A percentile compares a stretch with the other conserved stretches of the same genome.
phyloP scores from a whole-genome alignment of 1,140 invertebrate genomes.

The Drosophila sproati region DNA sequence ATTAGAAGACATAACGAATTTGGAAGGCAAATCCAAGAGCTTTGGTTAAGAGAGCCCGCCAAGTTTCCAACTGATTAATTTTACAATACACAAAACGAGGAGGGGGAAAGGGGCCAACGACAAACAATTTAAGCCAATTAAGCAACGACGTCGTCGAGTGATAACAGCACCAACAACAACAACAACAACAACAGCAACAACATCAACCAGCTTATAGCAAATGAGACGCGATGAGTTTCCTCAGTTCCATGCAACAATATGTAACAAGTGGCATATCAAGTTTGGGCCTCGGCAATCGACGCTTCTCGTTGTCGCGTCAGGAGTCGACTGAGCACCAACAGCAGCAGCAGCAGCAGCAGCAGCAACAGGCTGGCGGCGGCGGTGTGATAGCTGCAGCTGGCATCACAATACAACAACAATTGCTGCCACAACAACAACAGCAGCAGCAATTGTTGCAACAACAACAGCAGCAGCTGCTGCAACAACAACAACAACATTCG shows the following conservation, averaged over 20 bases:
- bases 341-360: constrained; percentile 12
- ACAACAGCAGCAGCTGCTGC: constrained; percentile 45
- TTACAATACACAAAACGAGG: constrained; percentile 35
- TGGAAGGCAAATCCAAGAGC: constrained; percentile 58
- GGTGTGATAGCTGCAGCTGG: constrained; percentile 19
- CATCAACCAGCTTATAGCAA: constrained; percentile 38
- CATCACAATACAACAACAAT: constrained; percentile 14
- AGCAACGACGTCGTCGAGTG: constrained; percentile 20
- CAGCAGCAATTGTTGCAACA: constrained; percentile 22
- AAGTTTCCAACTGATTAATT: constrained; percentile 80
- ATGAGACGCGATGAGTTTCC: constrained; percentile 90
- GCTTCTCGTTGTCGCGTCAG: constrained; percentile 90
- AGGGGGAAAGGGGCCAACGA: neutral
- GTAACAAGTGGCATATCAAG: constrained; percentile 92
- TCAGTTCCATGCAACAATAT: constrained; percentile 92
- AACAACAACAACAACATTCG: constrained; percentile 50
- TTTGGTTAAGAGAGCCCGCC: constrained; percentile 22
- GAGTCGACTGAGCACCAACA: constrained; percentile 84
- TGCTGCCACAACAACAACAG: constrained; percentile 17
- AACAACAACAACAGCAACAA: constrained; percentile 6
- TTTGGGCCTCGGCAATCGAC: constrained; percentile 90
- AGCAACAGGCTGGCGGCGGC: constrained; percentile 42
- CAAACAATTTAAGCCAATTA: constrained; percentile 72
- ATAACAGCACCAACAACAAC: constrained; percentile 36
- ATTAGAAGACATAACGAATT: constrained; percentile 66